These are phyloP conservation scores for Ladona fulva DNA, from an alignment of 1,140 invertebrate genomes.

Conservation along the genomic window DNA sequence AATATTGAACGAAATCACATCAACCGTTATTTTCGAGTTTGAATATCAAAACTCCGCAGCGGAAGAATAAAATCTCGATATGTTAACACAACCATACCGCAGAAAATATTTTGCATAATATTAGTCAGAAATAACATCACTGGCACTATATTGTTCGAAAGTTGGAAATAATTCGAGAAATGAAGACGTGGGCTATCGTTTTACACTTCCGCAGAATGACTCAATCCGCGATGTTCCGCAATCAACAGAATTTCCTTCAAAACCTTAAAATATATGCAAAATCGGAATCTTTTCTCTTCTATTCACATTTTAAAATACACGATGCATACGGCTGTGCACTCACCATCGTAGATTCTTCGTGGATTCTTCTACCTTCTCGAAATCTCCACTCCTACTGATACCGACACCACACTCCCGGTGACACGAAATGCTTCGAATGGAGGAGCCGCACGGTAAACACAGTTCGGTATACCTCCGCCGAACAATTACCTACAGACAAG, in stretches of 20 bases:
- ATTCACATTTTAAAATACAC: conserved; percentile 4
- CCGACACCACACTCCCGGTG: conserved; percentile 28
- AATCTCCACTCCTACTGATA: conserved; percentile 28
- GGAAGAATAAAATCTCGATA: not conserved
- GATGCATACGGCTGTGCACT: conserved; percentile 21
- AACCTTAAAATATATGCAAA: not conserved
- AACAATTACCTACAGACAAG: conserved; percentile 16
- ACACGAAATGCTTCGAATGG: conserved; percentile 28
- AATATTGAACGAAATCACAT: not conserved
- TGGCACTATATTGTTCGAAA: not conserved
- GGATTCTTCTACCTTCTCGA: conserved; percentile 28
- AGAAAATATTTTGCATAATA: not conserved
- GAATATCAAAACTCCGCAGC: not conserved
- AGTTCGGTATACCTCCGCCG: conserved; percentile 28
- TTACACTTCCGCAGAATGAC: not conserved
- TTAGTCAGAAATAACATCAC: not conserved
- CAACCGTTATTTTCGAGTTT: not conserved
- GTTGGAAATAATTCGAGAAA: not conserved
- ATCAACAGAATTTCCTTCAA: not conserved
- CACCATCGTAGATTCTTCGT: conserved; percentile 27
- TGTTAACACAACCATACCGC: not conserved
- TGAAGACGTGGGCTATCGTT: not conserved
- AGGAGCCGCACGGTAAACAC: conserved; percentile 23
- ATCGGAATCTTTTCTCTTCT: not conserved
- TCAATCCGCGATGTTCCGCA: conserved; percentile 2